Percentiles rank a stretch among this genome's conserved stretches.
These are phyloP conservation scores for Mus musculus DNA, from an alignment of 2,113 vertebrate genomes.

Conservation along the genomic window DNA sequence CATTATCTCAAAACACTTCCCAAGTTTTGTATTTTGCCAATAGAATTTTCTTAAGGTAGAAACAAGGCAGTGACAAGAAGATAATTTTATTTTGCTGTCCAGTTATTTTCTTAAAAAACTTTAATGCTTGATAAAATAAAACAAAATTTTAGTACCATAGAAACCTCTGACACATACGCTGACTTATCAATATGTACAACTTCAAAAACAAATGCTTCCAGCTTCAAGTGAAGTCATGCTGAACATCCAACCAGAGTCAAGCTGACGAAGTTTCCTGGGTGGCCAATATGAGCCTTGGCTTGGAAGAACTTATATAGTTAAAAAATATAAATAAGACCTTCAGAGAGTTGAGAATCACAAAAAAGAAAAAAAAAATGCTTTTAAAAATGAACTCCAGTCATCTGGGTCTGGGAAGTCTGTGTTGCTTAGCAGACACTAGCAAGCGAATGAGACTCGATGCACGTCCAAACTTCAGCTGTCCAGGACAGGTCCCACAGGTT, in stretches of 20 bases:
- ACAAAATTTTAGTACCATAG: constrained; percentile 78
- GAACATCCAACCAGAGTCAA: constrained; percentile 4
- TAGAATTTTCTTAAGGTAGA: constrained; percentile 43
- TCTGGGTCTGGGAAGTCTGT: neutral
- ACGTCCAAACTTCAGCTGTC: constrained; percentile 14
- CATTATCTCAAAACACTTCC: neutral
- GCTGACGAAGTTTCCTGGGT: constrained; percentile 43
- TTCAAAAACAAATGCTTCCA: constrained; percentile 77
- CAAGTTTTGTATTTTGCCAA: neutral
- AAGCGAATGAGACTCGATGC: constrained; percentile 48
- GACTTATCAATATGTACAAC: constrained; percentile 80
- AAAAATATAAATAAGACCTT: constrained; percentile 86
- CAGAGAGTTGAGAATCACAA: constrained; percentile 15
- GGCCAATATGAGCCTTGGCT: constrained; percentile 37
- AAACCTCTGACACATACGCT: constrained; percentile 74
- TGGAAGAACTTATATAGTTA: constrained; percentile 16
- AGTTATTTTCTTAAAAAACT: constrained; percentile 72
- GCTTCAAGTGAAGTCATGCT: constrained; percentile 44
- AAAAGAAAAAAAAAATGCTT: too few relatives aligned
- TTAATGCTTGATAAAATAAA: constrained; percentile 76
- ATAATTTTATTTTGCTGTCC: constrained; percentile 71
- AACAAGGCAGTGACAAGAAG: constrained; percentile 64
- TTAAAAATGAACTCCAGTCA: constrained; percentile 2
- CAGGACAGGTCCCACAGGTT: neutral
- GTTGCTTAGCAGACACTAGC: neutral